These are phyloP conservation scores for Boulengeromyrus knoepffleri DNA, from an alignment of 2,113 vertebrate species.

Conservation along the genomic window DNA sequence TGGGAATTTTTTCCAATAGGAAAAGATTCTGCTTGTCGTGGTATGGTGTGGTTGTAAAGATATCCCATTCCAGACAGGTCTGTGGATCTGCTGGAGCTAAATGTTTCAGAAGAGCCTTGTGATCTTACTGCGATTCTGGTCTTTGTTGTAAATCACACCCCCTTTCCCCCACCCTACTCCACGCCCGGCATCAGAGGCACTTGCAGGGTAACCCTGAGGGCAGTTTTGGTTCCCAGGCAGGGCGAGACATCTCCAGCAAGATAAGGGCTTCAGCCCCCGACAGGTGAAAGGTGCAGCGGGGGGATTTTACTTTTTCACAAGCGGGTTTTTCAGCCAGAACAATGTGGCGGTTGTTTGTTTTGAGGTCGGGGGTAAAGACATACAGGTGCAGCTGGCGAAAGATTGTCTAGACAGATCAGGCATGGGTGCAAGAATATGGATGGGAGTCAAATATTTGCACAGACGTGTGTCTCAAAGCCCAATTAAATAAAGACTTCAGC, in stretches of 20 bases:
- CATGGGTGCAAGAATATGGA: conserved; percentile 21
- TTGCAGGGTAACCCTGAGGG: not conserved
- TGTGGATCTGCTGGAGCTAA: not conserved
- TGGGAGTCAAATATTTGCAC: not conserved
- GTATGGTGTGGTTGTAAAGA: not conserved
- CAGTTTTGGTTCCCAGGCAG: conserved; percentile 4
- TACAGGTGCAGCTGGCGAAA: conserved; percentile 16
- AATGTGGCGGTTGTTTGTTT: conserved; percentile 23
- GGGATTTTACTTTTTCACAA: conserved; percentile 16
- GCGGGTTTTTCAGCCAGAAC: not conserved
- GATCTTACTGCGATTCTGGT: not conserved
- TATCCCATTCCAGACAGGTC: not conserved
- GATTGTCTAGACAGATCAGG: conserved; percentile 26
- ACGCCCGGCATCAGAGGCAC: not conserved
- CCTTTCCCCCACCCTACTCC: not conserved
- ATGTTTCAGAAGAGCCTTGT: not conserved
- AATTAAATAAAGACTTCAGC: not conserved
- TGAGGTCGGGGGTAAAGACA: conserved; percentile 10
- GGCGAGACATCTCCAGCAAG: not conserved
- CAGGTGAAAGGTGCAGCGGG: not conserved
- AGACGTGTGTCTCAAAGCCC: conserved; percentile 1
- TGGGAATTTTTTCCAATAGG: not conserved
- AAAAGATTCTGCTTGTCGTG: not conserved
- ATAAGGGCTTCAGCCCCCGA: conserved; percentile 1
- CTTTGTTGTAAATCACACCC: not conserved